A percentile compares a stretch with the other conserved stretches of the same genome.
Evolutionary conservation across 2,113 vertebrate species (phyloP).

Genomic region (Otus sunia): DNA sequence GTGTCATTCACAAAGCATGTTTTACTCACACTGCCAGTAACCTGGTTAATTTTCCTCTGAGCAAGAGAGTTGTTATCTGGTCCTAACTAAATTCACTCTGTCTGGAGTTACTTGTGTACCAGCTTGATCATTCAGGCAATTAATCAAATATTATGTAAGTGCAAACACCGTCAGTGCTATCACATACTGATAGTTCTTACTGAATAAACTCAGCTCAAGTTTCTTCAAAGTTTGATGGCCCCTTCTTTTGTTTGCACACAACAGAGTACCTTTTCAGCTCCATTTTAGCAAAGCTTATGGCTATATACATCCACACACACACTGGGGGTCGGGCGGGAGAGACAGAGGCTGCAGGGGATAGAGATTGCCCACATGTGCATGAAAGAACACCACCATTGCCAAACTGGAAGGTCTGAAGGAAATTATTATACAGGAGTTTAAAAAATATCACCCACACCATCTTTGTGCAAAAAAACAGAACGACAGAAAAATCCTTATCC

Average conservation of each 20-base stretch:
- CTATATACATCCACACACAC: neutral
- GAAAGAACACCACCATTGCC: neutral
- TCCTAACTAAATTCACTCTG: neutral
- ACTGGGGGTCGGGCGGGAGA: neutral
- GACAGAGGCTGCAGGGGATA: neutral
- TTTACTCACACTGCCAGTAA: neutral
- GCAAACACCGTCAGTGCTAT: neutral
- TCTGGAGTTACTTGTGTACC: neutral
- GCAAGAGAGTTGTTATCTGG: neutral
- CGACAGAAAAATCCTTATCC: neutral
- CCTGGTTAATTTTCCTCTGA: neutral
- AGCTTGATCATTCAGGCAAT: neutral
- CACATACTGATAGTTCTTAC: neutral
- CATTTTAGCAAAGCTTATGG: neutral
- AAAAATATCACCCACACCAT: conserved; percentile 4
- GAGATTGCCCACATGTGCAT: neutral
- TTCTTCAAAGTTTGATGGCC: neutral
- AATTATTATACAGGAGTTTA: conserved; percentile 2
- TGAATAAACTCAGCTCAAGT: neutral
- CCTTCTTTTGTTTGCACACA: neutral
- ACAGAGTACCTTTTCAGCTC: neutral
- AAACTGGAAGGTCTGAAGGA: conserved; percentile 9
- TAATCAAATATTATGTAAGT: neutral
- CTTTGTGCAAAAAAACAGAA: neutral
- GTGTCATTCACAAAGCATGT: neutral